Base-by-base conservation (phyloP, 2,888 invertebrate species). In the Octonoba sinensis region DNA sequence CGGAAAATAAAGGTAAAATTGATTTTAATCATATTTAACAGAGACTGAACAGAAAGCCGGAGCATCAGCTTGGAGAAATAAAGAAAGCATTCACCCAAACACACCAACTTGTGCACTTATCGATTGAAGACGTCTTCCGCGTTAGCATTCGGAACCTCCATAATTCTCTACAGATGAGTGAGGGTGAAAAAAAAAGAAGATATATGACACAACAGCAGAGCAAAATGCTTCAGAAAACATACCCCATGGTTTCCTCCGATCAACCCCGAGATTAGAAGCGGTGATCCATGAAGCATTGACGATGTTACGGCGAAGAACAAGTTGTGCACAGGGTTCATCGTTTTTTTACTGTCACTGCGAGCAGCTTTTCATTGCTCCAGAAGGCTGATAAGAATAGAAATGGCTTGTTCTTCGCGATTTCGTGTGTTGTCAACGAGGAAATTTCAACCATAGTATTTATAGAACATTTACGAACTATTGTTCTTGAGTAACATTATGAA, bases 141-240 rank as follows among this genome's bases (percentile, higher is more conserved):
- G 62, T 71, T 24, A 51, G 16, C n/a, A 46, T 18, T 18, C 47
- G n/a, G 44, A 64, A 16, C 20, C 20, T 27, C 57, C 36, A 15
- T 20, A 12, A 54, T 51, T 73, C 64, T 56, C 65, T 73, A 73
- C 72, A 56, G 46, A 56, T 44, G 72, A 73, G 27, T 67, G 54
- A 15, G 18, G 18, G 24, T 16, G 6, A 22, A 20, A n/a, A 60
- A 60, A 36, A 60, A 44, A 36, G 44, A n/a, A 44, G 11, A 73
- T 64, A 54, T 18, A 64, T 18, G 64, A 72, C 27, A 64, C 11
- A 13, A 22, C 22, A 44, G 27, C 20, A 20, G 46, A 71, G 46
- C 44, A 27, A 49, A 51, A 27, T n/a, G 46, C 13, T 11, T 20
- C 27, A 1, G 24, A 36, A 36, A 36, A 36, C 36, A 36, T 46